Evolutionary conservation across 2,797 vertebrate genomes (phyloP).

Genomic region (Gymnopithys bicolor): DNA sequence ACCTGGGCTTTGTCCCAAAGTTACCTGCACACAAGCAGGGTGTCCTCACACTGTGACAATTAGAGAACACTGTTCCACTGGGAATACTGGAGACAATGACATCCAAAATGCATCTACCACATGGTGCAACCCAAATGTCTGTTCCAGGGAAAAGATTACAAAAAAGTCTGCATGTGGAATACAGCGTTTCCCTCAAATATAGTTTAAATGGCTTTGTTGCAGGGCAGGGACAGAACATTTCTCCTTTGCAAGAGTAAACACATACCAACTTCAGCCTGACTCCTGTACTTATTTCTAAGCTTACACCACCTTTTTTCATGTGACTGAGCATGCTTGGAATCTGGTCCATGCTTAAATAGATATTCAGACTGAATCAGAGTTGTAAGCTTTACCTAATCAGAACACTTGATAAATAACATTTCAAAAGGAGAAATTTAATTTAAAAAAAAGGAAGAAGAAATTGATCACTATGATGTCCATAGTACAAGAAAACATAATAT

Average conservation of each 20-base stretch:
- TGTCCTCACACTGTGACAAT: neutral
- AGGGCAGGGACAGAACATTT: neutral
- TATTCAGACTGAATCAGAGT: neutral
- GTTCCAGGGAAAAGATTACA: neutral
- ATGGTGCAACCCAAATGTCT: neutral
- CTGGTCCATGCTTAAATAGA: neutral
- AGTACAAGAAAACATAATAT: neutral
- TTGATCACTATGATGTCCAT: neutral
- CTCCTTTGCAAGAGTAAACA: neutral
- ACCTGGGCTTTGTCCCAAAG: too few relatives aligned
- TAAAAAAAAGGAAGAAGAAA: neutral
- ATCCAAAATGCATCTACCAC: neutral
- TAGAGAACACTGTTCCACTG: neutral
- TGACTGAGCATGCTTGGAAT: neutral
- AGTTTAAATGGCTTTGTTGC: neutral
- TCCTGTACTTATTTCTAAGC: accelerated
- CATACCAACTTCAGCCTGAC: neutral
- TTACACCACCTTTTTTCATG: neutral
- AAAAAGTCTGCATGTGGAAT: neutral
- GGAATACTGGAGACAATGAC: neutral
- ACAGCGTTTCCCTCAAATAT: neutral
- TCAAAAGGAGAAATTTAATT: neutral
- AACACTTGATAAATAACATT: neutral
- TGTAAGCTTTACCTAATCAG: neutral
- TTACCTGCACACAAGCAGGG: neutral